phyloP scores from a whole-genome alignment of 92 coral and sea anemone genomes.

The Parazoanthus darwini region DNA sequence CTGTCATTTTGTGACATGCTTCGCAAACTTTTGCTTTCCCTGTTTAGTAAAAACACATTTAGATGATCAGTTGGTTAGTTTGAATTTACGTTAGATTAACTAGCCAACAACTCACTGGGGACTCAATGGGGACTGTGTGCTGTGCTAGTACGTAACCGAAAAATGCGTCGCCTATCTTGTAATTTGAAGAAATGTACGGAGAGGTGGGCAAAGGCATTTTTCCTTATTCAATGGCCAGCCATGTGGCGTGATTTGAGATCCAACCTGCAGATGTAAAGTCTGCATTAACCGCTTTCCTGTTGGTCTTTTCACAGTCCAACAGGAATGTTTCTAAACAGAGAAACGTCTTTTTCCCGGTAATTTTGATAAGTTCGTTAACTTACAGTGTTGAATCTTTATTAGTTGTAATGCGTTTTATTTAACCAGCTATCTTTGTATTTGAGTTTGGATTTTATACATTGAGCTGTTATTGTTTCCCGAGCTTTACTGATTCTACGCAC shows the following conservation, averaged over 20 bases:
- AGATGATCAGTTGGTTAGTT: neutral
- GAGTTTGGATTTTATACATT: neutral
- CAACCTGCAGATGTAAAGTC: neutral
- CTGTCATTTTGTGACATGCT: slow-evolving; percentile 25
- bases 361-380: too few species aligned
- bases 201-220: neutral
- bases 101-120: neutral
- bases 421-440: neutral
- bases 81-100: neutral
- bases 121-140: neutral
- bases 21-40: neutral
- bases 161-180: neutral
- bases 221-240: neutral
- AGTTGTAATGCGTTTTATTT: too few species aligned
- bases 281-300: neutral
- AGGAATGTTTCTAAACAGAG: neutral
- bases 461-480: neutral
- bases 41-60: neutral
- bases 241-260: neutral
- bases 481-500: neutral
- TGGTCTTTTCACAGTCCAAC: neutral
- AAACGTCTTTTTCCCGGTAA: neutral
- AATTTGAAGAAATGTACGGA: neutral
- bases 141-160: neutral
- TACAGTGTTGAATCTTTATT: too few species aligned